phyloP scores from a whole-genome alignment of 1,140 invertebrate genomes.

The Gryon sp. region DNA sequence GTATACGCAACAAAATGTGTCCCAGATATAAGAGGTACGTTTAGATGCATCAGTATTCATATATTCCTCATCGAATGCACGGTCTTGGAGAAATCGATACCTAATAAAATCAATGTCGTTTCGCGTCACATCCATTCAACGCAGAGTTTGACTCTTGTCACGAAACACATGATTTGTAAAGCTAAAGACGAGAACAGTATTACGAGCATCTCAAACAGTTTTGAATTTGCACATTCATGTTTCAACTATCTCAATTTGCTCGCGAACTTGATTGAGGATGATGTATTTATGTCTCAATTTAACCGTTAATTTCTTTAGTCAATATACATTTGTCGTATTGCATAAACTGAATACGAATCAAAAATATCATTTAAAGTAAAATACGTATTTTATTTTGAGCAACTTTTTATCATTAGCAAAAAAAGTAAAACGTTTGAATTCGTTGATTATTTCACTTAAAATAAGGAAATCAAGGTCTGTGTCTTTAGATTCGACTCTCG shows the following conservation, averaged over 20 bases:
- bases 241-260: neutral
- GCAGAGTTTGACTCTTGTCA: slow-evolving; percentile 64
- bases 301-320: neutral
- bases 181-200: slow-evolving; percentile 26
- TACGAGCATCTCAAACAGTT: slow-evolving; percentile 33
- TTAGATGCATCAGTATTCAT: slow-evolving; percentile 74
- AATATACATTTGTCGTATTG: too few relatives aligned
- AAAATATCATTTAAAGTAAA: too few relatives aligned
- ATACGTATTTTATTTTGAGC: too few relatives aligned
- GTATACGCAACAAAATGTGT: slow-evolving; percentile 40
- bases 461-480: too few relatives aligned
- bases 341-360: too few relatives aligned
- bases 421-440: too few relatives aligned
- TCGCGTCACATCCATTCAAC: slow-evolving; percentile 64
- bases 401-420: too few relatives aligned
- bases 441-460: too few relatives aligned
- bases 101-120: slow-evolving; percentile 78
- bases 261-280: too few relatives aligned
- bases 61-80: slow-evolving; percentile 70
- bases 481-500: too few relatives aligned
- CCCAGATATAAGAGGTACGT: slow-evolving; percentile 46
- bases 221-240: slow-evolving; percentile 21
- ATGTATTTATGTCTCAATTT: too few relatives aligned
- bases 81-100: slow-evolving; percentile 74
- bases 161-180: slow-evolving; percentile 51